These are phyloP conservation scores for Ursus arctos DNA, from an alignment of 2,113 vertebrate species.

Conservation along the genomic window DNA sequence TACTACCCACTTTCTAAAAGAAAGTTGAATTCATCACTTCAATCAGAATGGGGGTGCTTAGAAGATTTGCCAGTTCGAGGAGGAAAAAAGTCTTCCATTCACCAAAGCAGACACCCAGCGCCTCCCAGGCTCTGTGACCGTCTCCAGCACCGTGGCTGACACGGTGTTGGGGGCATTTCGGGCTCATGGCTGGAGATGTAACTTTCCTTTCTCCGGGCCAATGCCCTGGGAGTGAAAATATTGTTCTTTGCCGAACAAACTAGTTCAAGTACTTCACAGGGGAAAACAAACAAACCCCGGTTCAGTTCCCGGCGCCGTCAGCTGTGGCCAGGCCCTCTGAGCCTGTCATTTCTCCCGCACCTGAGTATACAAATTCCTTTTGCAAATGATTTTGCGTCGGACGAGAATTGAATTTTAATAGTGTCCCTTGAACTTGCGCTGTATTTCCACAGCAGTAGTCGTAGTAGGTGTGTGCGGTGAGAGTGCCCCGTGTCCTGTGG, in stretches of 20 bases:
- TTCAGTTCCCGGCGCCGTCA: slow-evolving; percentile 82
- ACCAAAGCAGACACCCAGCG: fast-evolving
- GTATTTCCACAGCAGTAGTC: slow-evolving; percentile 56
- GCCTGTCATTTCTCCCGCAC: slow-evolving; percentile 65
- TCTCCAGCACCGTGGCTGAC: fast-evolving
- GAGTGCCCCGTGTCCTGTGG: not conserved
- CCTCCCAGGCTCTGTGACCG: fast-evolving
- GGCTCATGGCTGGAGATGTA: slow-evolving; percentile 21
- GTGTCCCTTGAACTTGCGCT: slow-evolving; percentile 62
- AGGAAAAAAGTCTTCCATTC: not conserved
- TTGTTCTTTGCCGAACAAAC: slow-evolving; percentile 63
- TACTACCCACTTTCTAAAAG: not conserved
- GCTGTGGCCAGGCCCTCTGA: slow-evolving; percentile 70
- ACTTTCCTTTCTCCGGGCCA: slow-evolving; percentile 57
- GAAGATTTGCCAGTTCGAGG: not conserved
- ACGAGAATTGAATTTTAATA: slow-evolving; percentile 77
- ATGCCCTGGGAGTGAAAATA: slow-evolving; percentile 70
- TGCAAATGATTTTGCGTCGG: slow-evolving; percentile 74
- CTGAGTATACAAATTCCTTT: slow-evolving; percentile 75
- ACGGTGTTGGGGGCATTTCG: slow-evolving; percentile 4
- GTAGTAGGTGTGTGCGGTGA: not conserved
- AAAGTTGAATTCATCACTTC: not conserved
- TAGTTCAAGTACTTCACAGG: slow-evolving; percentile 65
- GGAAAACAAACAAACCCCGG: not conserved
- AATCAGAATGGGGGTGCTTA: not conserved